Evolutionary conservation across 2,888 invertebrate genomes (phyloP).

Genomic region (Acronicta leporina): DNA sequence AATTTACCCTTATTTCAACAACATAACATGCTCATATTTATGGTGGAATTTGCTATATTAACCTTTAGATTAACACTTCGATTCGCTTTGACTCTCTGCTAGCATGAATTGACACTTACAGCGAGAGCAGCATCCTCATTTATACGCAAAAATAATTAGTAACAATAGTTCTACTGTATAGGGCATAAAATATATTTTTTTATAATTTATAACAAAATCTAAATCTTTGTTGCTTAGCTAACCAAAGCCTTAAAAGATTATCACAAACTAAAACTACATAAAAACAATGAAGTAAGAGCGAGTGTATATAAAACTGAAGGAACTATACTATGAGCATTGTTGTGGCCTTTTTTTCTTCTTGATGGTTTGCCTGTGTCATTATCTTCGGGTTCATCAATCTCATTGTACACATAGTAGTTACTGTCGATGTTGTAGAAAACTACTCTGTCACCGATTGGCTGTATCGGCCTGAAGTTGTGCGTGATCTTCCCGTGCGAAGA

Average conservation of each 20-base stretch:
- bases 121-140: slow-evolving; percentile 10
- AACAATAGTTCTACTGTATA: slow-evolving; percentile 26
- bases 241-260: slow-evolving; percentile 28
- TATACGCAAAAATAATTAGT: slow-evolving; percentile 29
- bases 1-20: no score
- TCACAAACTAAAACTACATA: slow-evolving; percentile 43
- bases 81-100: no score
- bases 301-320: slow-evolving; percentile 42
- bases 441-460: slow-evolving; percentile 92
- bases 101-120: slow-evolving; percentile 10
- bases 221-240: slow-evolving; percentile 16
- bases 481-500: slow-evolving; percentile 91
- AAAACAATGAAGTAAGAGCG: slow-evolving; percentile 43
- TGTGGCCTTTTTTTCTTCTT: slow-evolving; percentile 67
- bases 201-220: slow-evolving; percentile 34
- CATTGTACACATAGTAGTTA: slow-evolving; percentile 82
- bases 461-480: slow-evolving; percentile 95
- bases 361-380: slow-evolving; percentile 58
- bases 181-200: slow-evolving; percentile 5
- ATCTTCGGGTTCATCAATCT: slow-evolving; percentile 76
- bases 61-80: no score
- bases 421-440: slow-evolving; percentile 90
- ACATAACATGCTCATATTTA: no score
- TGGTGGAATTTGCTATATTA: no score
- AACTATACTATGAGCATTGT: slow-evolving; percentile 36